Base-by-base conservation (phyloP, 2,888 invertebrate species). In the Lepidonotus clava region DNA sequence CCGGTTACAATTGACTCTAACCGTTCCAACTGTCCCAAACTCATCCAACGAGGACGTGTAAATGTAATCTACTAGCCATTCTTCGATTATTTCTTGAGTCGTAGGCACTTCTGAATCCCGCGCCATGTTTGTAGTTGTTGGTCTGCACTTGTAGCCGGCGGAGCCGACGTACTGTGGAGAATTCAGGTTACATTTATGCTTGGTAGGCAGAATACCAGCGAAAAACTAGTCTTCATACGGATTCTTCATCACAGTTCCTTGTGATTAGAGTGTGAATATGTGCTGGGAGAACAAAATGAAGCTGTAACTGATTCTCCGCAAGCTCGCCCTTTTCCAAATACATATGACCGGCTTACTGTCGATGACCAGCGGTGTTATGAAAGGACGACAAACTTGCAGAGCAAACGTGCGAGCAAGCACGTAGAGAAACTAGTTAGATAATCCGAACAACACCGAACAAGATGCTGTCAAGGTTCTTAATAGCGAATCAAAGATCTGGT, bases 111-210 rank as follows among this genome's bases (percentile, higher is more conserved):
- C 71, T 18, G 71, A 71, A 71, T 71, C 71, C 36, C 71, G 71
- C 71, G 71, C 71, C 71, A 71, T 71, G 56, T 56, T 56, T n/a
- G n/a, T n/a, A n/a, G 71, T 36, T 18, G 34, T 71, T 24, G 66
- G 18, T 11, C 46, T 18, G n/a, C 18, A 46, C 8, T 8, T 46
- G 8, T 18, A 46, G 46, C 46, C 8, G 18, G 46, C 46, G 8
- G 8, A 18, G 46, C 18, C 18, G 8, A 46, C 46, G 18, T 8
- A 46, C 46, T 46, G 46, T 46, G 46, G 8, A 46, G 8, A 18
- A 46, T 8, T 46, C 8, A 46, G 24, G 28, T 14, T 66, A 32
- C 11, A 28, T 1, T 28, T 28, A 24, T 66, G 66, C 32, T 66
- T 66, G 32, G 32, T n/a, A 56, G n/a, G 14, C 56, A 24, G n/a